Conservation (phyloP, 2,113 vertebrate species). For the Brachyhypopomus occidentalis region DNA sequence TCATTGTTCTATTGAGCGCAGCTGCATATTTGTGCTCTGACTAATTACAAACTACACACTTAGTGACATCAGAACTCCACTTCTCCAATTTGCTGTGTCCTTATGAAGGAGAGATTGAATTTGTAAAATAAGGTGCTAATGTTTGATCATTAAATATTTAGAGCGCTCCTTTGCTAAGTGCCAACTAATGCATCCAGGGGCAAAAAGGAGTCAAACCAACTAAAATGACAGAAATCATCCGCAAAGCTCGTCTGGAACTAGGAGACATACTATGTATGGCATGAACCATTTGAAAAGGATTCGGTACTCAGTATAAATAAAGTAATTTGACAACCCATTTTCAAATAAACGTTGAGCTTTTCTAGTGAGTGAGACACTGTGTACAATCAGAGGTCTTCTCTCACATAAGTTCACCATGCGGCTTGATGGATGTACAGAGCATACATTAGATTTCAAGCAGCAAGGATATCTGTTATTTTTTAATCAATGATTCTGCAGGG, state of each 20-base stretch:
- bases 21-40: slow-evolving; percentile 24
- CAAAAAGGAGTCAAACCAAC: slow-evolving; percentile 40
- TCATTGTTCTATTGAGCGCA: slow-evolving; percentile 20
- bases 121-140: slow-evolving; percentile 52
- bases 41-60: slow-evolving; percentile 31
- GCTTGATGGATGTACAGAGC: slow-evolving; percentile 38
- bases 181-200: slow-evolving; percentile 35
- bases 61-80: slow-evolving; percentile 29
- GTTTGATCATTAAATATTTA: slow-evolving; percentile 55
- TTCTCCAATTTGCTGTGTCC: slow-evolving; percentile 34
- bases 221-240: slow-evolving; percentile 49
- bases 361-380: slow-evolving; percentile 24
- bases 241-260: slow-evolving; percentile 41
- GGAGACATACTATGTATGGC: slow-evolving; percentile 28
- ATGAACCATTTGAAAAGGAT: slow-evolving; percentile 43
- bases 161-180: slow-evolving; percentile 45
- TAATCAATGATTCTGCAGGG: slow-evolving; percentile 4
- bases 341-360: slow-evolving; percentile 50
- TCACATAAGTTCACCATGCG: slow-evolving; percentile 35
- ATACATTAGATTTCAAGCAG: slow-evolving; percentile 38
- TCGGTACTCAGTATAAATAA: slow-evolving; percentile 45
- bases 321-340: slow-evolving; percentile 51
- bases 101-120: slow-evolving; percentile 14
- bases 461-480: slow-evolving; percentile 34
- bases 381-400: slow-evolving; percentile 9